Evolutionary conservation across 1,140 invertebrate genomes (phyloP), one percentile per base, ranked within the genome.

Genomic region (Hylaeus volcanicus): DNA sequence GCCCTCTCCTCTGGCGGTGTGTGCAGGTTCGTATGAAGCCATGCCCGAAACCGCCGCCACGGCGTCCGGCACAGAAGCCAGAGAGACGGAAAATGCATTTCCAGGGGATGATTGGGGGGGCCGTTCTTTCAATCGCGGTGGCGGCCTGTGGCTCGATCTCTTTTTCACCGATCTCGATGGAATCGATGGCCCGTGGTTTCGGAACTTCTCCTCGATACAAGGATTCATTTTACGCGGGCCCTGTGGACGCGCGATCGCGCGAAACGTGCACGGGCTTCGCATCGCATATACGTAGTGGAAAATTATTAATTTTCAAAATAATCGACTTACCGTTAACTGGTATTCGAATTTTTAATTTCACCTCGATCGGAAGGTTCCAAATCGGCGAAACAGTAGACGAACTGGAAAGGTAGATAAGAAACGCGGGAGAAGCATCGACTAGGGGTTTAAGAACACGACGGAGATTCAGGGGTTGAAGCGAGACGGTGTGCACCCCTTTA

Each of bases 71-170:
- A 76, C 69, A 79, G 84, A 84, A 85, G 84, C 79, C 85, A 82
- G 81, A 87, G 68, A 74, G 79, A 85, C 79, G 83, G 83, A 82
- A 87, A 89, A 88, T 88, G 79, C 78, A 87, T 84, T 81, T 89
- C 73, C 77, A 73, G 45, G 39, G 60, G 71, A 76, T 86, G 86
- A 86, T 85, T 72, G 87, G 77, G 83, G 78, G 55, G 43, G 4
- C 39, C 51, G 75, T 81, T 81, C 79, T 81, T 81, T 78, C 79
- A 63, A 81, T 81, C 58, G 74, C 74, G 66, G 41, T 61, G 79
- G 60, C 77, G 68, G 69, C 76, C 71, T 74, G 77, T 41, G 77
- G 77, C 71, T 65, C 63, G 63, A 11, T 53, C 55, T 56, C 72
- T 80, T 58, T 80, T 80, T 80, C 69, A 74, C 55, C 72, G 77